Conservation (phyloP, 1,140 invertebrate genomes). For the Homalodisca vitripennis region DNA sequence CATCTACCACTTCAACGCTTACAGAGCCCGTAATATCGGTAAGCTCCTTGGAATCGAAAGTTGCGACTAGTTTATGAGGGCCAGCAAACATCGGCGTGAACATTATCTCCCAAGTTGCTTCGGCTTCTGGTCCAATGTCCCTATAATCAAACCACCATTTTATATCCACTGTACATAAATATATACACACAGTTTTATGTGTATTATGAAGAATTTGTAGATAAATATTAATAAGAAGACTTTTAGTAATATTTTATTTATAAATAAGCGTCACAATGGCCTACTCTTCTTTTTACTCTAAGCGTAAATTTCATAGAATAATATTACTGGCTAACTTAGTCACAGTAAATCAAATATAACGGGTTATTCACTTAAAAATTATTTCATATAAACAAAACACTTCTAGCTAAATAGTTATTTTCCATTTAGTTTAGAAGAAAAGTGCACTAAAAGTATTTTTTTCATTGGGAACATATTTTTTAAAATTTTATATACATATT, state of each 20-base stretch:
- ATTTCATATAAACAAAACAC: no score
- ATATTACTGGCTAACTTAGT: not conserved
- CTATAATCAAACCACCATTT: slow-evolving; percentile 38
- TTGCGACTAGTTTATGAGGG: slow-evolving; percentile 58
- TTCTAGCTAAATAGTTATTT: no score
- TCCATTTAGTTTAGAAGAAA: no score
- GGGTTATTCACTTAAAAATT: no score
- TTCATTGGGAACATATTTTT: no score
- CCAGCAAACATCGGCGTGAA: slow-evolving; percentile 55
- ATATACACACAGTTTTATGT: not conserved
- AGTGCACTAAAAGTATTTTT: no score
- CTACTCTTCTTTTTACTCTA: not conserved
- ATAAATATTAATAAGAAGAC: not conserved
- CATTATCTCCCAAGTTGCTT: slow-evolving; percentile 53
- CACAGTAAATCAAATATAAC: no score
- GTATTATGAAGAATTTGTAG: not conserved
- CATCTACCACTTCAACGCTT: slow-evolving; percentile 50
- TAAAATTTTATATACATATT: no score
- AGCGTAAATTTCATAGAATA: not conserved
- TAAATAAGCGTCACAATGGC: not conserved
- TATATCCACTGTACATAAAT: slow-evolving; percentile 1
- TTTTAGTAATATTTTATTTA: not conserved
- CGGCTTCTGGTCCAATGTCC: slow-evolving; percentile 54
- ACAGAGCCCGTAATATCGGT: slow-evolving; percentile 59
- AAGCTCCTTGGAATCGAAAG: slow-evolving; percentile 63